These are phyloP conservation scores for Gambusia holbrooki DNA, from an alignment of 2,113 vertebrate genomes.

Conservation along the genomic window DNA sequence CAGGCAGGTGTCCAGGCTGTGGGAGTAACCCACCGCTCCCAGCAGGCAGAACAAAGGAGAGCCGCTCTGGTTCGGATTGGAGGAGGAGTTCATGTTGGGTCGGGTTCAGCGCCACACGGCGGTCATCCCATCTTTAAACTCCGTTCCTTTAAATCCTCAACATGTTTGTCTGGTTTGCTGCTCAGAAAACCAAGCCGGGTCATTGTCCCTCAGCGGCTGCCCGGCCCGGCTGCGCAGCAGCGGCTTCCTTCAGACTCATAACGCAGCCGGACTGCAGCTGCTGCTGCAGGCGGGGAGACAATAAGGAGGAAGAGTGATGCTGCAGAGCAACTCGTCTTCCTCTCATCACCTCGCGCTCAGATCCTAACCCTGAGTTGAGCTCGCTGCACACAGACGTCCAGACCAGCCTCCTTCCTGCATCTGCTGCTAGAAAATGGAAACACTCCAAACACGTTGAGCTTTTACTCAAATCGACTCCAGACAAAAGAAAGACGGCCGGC, in stretches of 20 bases:
- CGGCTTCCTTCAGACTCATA: conserved; percentile 19
- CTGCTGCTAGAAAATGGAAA: not conserved
- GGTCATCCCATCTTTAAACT: conserved; percentile 11
- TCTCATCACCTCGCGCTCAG: conserved; percentile 8
- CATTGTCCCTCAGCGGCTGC: conserved; percentile 7
- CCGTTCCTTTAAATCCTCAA: conserved; percentile 11
- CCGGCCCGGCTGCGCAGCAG: conserved; percentile 15
- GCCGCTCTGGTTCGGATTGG: conserved; percentile 82
- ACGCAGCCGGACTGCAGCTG: conserved; percentile 3
- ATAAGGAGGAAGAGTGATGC: conserved; percentile 22
- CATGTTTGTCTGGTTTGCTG: conserved; percentile 2
- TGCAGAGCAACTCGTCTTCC: conserved; percentile 43
- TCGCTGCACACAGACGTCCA: conserved; percentile 18
- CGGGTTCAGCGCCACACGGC: conserved; percentile 52
- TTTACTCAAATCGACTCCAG: conserved; percentile 8
- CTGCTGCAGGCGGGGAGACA: conserved; percentile 8
- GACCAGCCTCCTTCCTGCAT: conserved; percentile 6
- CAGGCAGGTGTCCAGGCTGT: conserved; percentile 86
- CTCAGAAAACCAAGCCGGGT: conserved; percentile 11
- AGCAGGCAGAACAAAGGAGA: conserved; percentile 86
- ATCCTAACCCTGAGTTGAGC: conserved; percentile 39
- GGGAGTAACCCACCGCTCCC: conserved; percentile 83
- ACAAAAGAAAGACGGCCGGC: conserved; percentile 17
- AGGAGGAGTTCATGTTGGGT: conserved; percentile 87
- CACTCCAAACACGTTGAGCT: conserved; percentile 1